Base-by-base conservation (phyloP, 37 sponge, comb jelly and placozoan genomes). In the Cliona cf. orientalis region DNA sequence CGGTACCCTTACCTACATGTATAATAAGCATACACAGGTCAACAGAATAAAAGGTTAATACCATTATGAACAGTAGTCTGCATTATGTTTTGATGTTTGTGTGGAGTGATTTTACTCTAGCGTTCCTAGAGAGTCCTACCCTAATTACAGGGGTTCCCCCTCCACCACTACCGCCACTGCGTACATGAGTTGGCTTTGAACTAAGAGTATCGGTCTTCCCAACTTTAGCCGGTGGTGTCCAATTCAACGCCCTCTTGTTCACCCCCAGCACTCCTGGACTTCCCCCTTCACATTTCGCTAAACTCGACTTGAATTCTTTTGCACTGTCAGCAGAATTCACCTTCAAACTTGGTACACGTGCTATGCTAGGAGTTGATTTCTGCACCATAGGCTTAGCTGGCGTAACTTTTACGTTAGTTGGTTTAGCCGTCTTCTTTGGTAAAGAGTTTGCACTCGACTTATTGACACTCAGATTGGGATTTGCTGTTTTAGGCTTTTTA, bases 81-180 rank as follows among this genome's bases (percentile, higher is more conserved):
- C 49, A 53, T 79, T 1, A 53, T 46, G 45, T 56, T 37, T 53
- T 65, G 29, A 26, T 33, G 23, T 76, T 26, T 46, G 63, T 55
- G 68, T 87, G 88, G 22, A 87, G 69, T 5, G 81, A 69, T 75
- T 87, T 87, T 5, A 81, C 60, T 29, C 44, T 29, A 9, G 69
- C 82, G 34, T 80, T 74, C 33, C 88, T 72, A 28, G 88, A 87
- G 58, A 87, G 75, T 29, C 88, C 88, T 33, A 87, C 59, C 28
- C 88, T 55, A 40, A 87, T 74, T 4, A 46, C 40, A 33, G 76
- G 88, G 68, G 46, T 36, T 0, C 42, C 55, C 11, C 79, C 39
- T 1, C 65, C 32, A 36, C 36, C 45, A 17, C 26, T 45, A n/a
- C 45, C 45, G 36, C 1, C 39, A n/a, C 35, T 66, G 3, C 37